phyloP scores from a whole-genome alignment of 2,113 vertebrate species.

The Halcyon malimbica region DNA sequence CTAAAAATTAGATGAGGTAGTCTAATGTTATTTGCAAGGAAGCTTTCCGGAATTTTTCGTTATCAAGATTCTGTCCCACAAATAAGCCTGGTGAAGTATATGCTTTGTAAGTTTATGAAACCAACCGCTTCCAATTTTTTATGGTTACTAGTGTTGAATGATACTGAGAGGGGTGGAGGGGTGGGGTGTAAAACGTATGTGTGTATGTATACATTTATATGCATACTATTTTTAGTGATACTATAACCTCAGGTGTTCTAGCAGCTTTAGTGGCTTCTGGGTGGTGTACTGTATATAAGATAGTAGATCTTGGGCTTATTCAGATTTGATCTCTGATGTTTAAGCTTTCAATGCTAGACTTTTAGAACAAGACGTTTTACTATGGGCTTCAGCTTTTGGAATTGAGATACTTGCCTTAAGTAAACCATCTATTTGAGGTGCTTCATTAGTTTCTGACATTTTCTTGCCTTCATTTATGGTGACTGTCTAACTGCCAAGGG shows the following conservation, averaged over 20 bases:
- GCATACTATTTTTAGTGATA: background rate
- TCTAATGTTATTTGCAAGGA: background rate
- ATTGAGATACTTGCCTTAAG: background rate
- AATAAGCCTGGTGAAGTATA: background rate
- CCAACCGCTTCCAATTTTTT: background rate
- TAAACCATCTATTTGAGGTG: background rate
- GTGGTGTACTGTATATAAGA: background rate
- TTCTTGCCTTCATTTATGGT: background rate
- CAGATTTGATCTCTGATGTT: background rate
- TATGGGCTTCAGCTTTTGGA: background rate
- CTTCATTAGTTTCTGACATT: background rate
- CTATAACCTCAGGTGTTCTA: background rate
- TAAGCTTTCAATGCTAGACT: background rate
- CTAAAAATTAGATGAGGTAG: background rate
- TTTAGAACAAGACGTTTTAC: background rate
- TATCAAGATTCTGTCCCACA: background rate
- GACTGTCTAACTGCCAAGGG: background rate
- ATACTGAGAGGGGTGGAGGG: too few species aligned
- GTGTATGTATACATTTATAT: background rate
- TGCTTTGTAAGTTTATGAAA: background rate
- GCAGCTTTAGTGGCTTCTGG: background rate
- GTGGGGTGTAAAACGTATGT: background rate
- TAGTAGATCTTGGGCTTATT: background rate
- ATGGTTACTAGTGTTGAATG: background rate
- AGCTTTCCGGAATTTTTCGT: background rate